Conservation (phyloP, 2,888 invertebrate species). For the Sisyra nigra region DNA sequence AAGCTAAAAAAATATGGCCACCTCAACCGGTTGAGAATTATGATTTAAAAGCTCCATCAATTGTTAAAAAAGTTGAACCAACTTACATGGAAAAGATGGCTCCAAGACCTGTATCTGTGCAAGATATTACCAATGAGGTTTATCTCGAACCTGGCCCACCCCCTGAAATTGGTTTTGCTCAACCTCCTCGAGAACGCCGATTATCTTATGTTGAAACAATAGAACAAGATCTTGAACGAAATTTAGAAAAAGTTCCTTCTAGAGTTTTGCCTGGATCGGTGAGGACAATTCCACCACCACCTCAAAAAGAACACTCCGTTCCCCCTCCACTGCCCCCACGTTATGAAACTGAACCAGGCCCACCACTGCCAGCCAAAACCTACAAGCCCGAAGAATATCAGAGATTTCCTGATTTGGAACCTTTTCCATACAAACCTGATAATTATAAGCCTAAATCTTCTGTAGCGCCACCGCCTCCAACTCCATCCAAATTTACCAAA, state of each 20-base stretch:
- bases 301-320: slow-evolving; percentile 15
- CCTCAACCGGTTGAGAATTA: slow-evolving; percentile 21
- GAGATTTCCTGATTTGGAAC: slow-evolving; percentile 29
- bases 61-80: slow-evolving; percentile 28
- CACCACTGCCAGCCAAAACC: slow-evolving; percentile 25
- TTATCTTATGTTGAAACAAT: slow-evolving; percentile 38
- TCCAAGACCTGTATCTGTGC: slow-evolving; percentile 25
- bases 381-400: slow-evolving; percentile 18
- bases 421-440: slow-evolving; percentile 31
- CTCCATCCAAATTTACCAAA: slow-evolving; percentile 39
- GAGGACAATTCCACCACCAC: slow-evolving; percentile 33
- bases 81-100: slow-evolving; percentile 16
- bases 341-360: slow-evolving; percentile 26
- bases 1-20: slow-evolving; percentile 32
- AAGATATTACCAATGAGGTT: slow-evolving; percentile 31
- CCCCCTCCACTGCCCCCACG: slow-evolving; percentile 28
- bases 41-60: slow-evolving; percentile 30
- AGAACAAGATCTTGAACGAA: slow-evolving; percentile 37
- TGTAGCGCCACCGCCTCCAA: slow-evolving; percentile 33
- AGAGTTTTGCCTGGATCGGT: slow-evolving; percentile 36
- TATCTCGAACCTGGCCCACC: slow-evolving; percentile 48
- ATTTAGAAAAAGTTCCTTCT: slow-evolving; percentile 31
- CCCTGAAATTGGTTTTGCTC: slow-evolving; percentile 47
- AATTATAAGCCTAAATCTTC: slow-evolving; percentile 25
- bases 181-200: slow-evolving; percentile 28